These are phyloP conservation scores for Trypoxylus dichotomus DNA, from an alignment of 1,140 invertebrate species.

Conservation along the genomic window DNA sequence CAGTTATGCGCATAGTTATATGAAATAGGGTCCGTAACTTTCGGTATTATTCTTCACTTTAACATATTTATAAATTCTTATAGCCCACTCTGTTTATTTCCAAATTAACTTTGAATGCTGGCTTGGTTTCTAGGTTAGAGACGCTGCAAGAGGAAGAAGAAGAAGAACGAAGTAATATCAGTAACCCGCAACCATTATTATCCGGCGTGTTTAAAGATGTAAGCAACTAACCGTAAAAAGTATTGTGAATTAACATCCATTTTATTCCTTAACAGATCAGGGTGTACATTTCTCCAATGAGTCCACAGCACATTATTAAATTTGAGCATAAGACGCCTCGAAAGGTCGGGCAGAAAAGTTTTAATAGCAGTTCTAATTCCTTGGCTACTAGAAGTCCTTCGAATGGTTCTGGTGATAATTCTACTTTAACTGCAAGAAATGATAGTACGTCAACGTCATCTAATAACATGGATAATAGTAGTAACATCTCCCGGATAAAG, in stretches of 20 bases:
- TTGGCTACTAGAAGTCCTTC: not conserved
- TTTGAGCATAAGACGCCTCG: not conserved
- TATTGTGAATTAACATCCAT: not conserved
- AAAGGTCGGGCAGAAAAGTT: not conserved
- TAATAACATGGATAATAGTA: not conserved
- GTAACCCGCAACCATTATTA: not conserved
- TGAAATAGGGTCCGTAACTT: no score
- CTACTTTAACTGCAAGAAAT: not conserved
- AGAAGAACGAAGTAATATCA: not conserved
- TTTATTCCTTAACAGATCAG: not conserved
- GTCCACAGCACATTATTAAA: not conserved
- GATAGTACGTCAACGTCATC: not conserved
- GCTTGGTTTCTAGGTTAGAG: not conserved
- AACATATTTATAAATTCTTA: no score
- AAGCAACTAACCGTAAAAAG: not conserved
- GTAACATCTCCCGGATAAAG: not conserved
- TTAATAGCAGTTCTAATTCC: not conserved
- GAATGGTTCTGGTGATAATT: not conserved
- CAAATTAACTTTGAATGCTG: not conserved
- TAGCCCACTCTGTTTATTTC: no score
- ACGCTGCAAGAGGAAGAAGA: not conserved
- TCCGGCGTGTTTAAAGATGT: slow-evolving; percentile 3
- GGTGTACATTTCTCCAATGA: not conserved
- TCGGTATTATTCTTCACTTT: no score
- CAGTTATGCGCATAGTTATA: no score